Percentiles rank a stretch among this genome's conserved stretches.
These are phyloP conservation scores for Micropterix aruncella DNA, from an alignment of 2,888 invertebrate species.

Conservation along the genomic window DNA sequence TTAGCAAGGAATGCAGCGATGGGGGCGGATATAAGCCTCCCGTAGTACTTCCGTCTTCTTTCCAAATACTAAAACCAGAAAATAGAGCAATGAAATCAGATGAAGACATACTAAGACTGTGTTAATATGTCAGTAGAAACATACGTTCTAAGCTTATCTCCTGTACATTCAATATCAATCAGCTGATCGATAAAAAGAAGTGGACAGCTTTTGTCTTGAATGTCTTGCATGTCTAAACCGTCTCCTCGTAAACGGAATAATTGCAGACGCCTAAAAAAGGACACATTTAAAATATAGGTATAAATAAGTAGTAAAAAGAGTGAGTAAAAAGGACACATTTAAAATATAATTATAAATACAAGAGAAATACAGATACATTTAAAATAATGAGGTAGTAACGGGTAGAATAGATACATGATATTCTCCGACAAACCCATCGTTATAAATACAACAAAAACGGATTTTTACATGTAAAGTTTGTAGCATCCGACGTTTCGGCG, in stretches of 20 bases:
- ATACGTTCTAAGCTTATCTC: slow-evolving; percentile 22
- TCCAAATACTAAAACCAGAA: slow-evolving; percentile 40
- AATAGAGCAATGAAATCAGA: not conserved
- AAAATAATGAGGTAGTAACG: no score
- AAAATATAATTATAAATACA: no score
- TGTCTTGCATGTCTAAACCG: slow-evolving; percentile 19
- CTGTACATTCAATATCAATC: slow-evolving; percentile 45
- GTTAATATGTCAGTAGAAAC: no score
- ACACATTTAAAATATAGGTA: slow-evolving; percentile 5
- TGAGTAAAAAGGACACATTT: no score
- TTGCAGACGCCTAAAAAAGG: slow-evolving; percentile 30
- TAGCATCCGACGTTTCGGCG: no score
- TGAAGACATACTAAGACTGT: not conserved
- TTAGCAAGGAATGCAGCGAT: slow-evolving; percentile 62
- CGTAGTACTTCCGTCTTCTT: slow-evolving; percentile 41
- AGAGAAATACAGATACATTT: no score
- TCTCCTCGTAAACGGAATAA: slow-evolving; percentile 35
- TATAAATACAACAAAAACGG: no score
- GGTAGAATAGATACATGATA: no score
- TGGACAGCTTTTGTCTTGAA: slow-evolving; percentile 22
- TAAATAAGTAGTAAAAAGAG: not conserved
- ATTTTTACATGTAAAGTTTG: no score
- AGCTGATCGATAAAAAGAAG: slow-evolving; percentile 61
- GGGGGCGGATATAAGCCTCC: slow-evolving; percentile 69
- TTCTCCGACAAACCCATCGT: no score